Evolutionary conservation across 2,113 vertebrate genomes (phyloP).

Genomic region (Tonatia bakeri): DNA sequence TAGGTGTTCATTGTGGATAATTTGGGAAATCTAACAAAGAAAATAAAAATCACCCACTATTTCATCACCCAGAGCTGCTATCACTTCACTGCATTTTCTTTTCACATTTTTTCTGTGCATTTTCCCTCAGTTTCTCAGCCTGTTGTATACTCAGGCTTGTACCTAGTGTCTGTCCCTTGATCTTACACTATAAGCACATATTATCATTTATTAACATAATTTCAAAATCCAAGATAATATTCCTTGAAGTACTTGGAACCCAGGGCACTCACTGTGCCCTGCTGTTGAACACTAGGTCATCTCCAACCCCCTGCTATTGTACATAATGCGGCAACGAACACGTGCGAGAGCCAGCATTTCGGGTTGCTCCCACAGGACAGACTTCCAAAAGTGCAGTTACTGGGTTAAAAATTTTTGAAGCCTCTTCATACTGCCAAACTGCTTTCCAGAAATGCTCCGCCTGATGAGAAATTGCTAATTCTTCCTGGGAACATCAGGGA

Average conservation of each 20-base stretch:
- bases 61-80: background rate
- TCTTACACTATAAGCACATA: background rate
- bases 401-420: background rate
- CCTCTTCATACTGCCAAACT: background rate
- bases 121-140: constrained; percentile 36
- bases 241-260: background rate
- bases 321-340: background rate
- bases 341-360: background rate
- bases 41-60: constrained; percentile 50
- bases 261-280: background rate
- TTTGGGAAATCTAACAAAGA: constrained; percentile 42
- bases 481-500: background rate
- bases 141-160: background rate
- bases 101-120: background rate
- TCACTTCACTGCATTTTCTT: background rate
- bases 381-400: constrained; percentile 5
- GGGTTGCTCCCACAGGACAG: background rate
- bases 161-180: background rate
- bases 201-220: constrained; percentile 1
- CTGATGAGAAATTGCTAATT: background rate
- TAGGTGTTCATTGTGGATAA: constrained; percentile 7
- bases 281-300: background rate
- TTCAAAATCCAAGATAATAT: background rate
- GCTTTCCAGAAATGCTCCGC: background rate
- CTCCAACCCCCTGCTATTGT: background rate